Conservation (phyloP, 2,888 invertebrate genomes). For the Drosophila ustulata region DNA sequence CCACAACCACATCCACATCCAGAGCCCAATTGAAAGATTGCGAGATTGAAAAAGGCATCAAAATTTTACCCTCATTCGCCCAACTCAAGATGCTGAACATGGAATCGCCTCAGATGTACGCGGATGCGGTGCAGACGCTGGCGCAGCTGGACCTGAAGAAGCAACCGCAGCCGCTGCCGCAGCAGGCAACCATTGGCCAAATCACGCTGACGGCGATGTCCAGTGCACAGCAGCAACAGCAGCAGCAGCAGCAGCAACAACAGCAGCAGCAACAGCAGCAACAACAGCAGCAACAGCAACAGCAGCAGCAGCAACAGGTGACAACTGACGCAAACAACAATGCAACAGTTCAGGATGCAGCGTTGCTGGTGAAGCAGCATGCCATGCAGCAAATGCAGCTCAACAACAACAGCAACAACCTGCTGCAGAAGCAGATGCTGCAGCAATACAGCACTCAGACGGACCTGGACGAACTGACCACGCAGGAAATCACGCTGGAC, state of each 20-base stretch:
- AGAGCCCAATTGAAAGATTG: conserved; percentile 22
- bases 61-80: conserved; percentile 83
- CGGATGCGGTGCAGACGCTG: conserved; percentile 84
- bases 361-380: conserved; percentile 84
- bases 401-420: conserved; percentile 85
- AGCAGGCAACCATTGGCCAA: conserved; percentile 84
- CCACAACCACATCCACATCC: background rate
- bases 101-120: conserved; percentile 86
- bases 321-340: conserved; percentile 72
- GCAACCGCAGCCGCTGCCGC: conserved; percentile 83
- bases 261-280: conserved; percentile 66
- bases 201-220: conserved; percentile 84
- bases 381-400: conserved; percentile 85
- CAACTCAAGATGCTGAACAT: conserved; percentile 85
- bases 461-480: conserved; percentile 95
- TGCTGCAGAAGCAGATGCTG: conserved; percentile 87
- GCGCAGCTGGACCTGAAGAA: conserved; percentile 85
- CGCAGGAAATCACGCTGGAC: conserved; percentile 96
- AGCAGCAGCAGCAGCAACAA: conserved; percentile 53
- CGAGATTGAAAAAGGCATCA: conserved; percentile 72
- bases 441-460: conserved; percentile 92
- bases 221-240: conserved; percentile 76
- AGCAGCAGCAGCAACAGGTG: conserved; percentile 66
- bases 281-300: conserved; percentile 55
- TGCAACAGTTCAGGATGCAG: conserved; percentile 73